phyloP scores from a whole-genome alignment of 1,140 invertebrate species.

The Ylistrum balloti region DNA sequence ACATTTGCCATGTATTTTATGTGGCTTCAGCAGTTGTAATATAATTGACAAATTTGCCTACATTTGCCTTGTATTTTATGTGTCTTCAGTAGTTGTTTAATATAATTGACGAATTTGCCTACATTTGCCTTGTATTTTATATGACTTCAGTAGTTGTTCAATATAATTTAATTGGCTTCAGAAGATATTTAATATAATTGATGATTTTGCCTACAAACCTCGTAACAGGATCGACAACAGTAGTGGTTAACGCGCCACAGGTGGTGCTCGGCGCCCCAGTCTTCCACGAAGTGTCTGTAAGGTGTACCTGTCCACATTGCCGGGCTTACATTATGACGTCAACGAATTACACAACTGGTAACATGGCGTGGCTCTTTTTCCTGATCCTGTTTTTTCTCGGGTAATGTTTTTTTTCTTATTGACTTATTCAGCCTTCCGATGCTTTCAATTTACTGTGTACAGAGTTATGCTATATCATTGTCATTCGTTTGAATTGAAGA shows the following conservation, averaged over 20 bases:
- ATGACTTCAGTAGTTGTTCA: too few species aligned
- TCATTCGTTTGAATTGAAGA: not conserved
- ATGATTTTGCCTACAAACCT: too few species aligned
- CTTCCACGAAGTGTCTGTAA: slow-evolving; percentile 65
- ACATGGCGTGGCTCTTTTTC: slow-evolving; percentile 70
- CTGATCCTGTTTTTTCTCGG: slow-evolving; percentile 68
- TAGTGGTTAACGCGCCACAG: slow-evolving; percentile 43
- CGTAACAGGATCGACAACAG: not conserved
- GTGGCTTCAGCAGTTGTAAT: too few species aligned
- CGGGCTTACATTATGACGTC: slow-evolving; percentile 70
- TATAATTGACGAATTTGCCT: too few species aligned
- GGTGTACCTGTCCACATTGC: slow-evolving; percentile 69
- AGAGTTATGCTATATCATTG: not conserved
- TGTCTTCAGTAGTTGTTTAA: too few species aligned
- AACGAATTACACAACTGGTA: slow-evolving; percentile 68
- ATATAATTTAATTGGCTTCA: too few species aligned
- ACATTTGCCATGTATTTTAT: too few species aligned
- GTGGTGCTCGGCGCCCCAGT: not conserved
- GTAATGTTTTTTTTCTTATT: slow-evolving; percentile 55
- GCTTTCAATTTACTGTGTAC: not conserved
- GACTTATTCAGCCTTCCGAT: not conserved
- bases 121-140: too few species aligned
- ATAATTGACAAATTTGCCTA: too few species aligned
- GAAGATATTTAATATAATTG: too few species aligned
- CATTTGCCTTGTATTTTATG: too few species aligned